Percentiles rank a stretch among this genome's conserved stretches.
Evolutionary conservation across 2,113 vertebrate genomes (phyloP).

Genomic region (Calidris pugnax): DNA sequence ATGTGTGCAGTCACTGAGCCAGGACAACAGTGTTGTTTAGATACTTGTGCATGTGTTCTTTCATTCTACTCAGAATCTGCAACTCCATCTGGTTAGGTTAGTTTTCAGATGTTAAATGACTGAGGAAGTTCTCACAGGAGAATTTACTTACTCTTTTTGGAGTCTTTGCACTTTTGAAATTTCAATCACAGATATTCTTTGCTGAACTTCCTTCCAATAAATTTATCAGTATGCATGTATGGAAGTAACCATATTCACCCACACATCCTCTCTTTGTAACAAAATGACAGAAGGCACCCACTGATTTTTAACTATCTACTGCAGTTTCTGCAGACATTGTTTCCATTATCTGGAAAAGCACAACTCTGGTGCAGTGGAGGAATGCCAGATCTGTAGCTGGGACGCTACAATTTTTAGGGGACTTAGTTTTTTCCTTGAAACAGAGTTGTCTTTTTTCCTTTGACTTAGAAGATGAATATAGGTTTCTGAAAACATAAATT

Average conservation of each 20-base stretch:
- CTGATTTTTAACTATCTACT: neutral
- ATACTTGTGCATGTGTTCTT: neutral
- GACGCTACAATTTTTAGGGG: neutral
- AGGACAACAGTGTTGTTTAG: neutral
- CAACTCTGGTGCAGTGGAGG: neutral
- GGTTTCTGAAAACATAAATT: neutral
- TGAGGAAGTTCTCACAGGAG: neutral
- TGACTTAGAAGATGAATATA: neutral
- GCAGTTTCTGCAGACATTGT: neutral
- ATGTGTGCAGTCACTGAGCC: neutral
- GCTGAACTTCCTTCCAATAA: neutral
- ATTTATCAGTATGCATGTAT: neutral
- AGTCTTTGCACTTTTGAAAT: neutral
- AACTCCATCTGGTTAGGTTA: neutral
- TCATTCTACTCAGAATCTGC: neutral
- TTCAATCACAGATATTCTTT: neutral
- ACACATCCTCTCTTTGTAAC: neutral
- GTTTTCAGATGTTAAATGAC: neutral
- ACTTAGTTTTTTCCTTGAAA: neutral
- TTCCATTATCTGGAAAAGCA: neutral
- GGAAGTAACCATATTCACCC: neutral
- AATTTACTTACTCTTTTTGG: neutral
- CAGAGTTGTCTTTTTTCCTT: neutral
- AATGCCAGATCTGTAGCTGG: neutral
- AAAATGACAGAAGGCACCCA: neutral